phyloP scores from a whole-genome alignment of 1,140 invertebrate species.

The Aphidius gifuensis region DNA sequence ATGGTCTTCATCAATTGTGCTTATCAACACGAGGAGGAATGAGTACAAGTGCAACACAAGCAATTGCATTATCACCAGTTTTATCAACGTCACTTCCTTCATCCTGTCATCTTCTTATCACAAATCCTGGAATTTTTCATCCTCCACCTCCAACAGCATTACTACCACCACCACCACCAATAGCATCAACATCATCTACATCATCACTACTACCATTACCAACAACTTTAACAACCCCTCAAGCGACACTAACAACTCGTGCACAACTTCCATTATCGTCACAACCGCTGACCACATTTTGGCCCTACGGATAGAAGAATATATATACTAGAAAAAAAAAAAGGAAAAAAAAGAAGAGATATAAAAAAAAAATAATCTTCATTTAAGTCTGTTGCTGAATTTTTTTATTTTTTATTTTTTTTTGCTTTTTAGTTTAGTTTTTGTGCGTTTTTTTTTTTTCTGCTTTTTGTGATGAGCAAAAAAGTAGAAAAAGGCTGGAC shows the following conservation, averaged over 20 bases:
- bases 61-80: constrained; percentile 52
- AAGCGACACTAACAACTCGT: constrained; percentile 28
- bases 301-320: constrained; percentile 46
- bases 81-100: constrained; percentile 46
- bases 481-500: constrained; percentile 23
- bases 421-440: constrained; percentile 6
- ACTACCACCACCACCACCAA: constrained; percentile 37
- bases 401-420: constrained; percentile 4
- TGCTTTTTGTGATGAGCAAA: not conserved
- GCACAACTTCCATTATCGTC: constrained; percentile 38
- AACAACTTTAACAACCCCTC: constrained; percentile 30
- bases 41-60: constrained; percentile 40
- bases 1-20: constrained; percentile 47
- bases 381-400: not conserved
- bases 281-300: constrained; percentile 49
- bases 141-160: constrained; percentile 43
- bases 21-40: constrained; percentile 27
- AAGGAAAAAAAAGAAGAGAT: constrained; percentile 12
- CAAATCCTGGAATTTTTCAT: constrained; percentile 46
- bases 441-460: not conserved
- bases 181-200: constrained; percentile 19
- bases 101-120: constrained; percentile 47
- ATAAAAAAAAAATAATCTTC: constrained; percentile 7
- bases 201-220: constrained; percentile 44
- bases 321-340: constrained; percentile 10